phyloP scores from a whole-genome alignment of 2,888 invertebrate genomes.

The Oegoconia quadripuncta region DNA sequence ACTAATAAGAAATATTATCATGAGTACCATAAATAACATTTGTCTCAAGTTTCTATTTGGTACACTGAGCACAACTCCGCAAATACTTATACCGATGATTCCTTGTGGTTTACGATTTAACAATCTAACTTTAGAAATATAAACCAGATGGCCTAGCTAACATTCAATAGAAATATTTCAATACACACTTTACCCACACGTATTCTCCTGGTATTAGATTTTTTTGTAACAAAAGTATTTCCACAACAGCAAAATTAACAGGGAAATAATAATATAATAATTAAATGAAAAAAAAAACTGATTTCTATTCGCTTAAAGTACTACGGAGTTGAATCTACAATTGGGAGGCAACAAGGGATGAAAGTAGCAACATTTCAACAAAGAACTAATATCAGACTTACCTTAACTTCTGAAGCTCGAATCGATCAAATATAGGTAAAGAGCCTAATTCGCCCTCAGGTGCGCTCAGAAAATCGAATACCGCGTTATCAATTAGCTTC shows the following conservation, averaged over 20 bases:
- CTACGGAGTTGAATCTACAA: no score
- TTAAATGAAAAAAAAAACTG: not conserved
- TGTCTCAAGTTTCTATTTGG: not conserved
- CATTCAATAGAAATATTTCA: constrained; percentile 65
- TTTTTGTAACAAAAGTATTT: no score
- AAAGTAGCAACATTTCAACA: no score
- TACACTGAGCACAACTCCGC: constrained; percentile 26
- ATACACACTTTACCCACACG: constrained; percentile 26
- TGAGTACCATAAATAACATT: no score
- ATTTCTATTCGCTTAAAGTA: not conserved
- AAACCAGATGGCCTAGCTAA: constrained; percentile 76
- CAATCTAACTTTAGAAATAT: constrained; percentile 77
- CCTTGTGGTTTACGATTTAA: constrained; percentile 73
- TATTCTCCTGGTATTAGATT: no score
- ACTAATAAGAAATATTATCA: no score
- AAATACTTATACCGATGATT: constrained; percentile 61
- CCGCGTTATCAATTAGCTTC: constrained; percentile 62
- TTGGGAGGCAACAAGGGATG: no score
- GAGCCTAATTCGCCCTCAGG: constrained; percentile 32
- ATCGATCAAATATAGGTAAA: constrained; percentile 38
- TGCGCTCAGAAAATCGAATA: constrained; percentile 46
- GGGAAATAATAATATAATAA: no score
- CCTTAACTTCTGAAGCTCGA: constrained; percentile 31
- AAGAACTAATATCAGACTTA: no score
- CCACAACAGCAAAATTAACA: no score